These are phyloP conservation scores for Phaonia tiefii DNA, from an alignment of 2,888 invertebrate species.

Conservation along the genomic window DNA sequence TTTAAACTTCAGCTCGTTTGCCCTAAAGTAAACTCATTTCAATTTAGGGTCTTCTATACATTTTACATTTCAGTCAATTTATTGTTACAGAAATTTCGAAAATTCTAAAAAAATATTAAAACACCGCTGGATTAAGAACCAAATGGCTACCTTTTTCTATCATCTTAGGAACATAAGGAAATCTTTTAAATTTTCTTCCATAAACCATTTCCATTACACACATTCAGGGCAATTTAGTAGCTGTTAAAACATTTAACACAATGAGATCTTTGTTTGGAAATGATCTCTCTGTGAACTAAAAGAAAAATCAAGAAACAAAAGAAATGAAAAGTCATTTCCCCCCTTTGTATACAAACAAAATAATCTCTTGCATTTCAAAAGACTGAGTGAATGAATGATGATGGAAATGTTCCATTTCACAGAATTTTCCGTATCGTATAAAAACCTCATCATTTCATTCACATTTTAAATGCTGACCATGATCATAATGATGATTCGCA, in stretches of 20 bases:
- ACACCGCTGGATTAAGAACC: too few species aligned
- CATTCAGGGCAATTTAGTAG: background rate
- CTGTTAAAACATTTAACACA: conserved; percentile 1
- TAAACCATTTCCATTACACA: background rate
- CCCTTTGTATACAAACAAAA: conserved; percentile 5
- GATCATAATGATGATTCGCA: conserved; percentile 48
- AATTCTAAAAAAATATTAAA: too few species aligned
- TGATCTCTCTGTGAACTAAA: background rate
- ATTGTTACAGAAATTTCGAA: too few species aligned
- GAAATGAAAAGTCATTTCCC: conserved; percentile 29
- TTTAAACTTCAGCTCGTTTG: too few species aligned
- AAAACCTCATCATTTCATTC: conserved; percentile 27
- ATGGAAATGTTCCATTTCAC: conserved; percentile 19
- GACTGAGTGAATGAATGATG: conserved; percentile 24
- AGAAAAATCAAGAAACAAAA: conserved; percentile 25
- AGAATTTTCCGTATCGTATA: too few species aligned
- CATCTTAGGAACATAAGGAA: background rate
- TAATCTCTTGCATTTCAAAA: too few species aligned
- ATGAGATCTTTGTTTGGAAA: background rate
- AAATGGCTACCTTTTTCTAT: background rate
- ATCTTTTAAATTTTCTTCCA: background rate
- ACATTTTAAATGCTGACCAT: conserved; percentile 6
- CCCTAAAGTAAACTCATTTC: too few species aligned
- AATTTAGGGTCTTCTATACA: too few species aligned
- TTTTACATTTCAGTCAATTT: too few species aligned